A percentile compares a stretch with the other conserved stretches of the same genome.
These are phyloP conservation scores for Genyomyrus donnyi DNA, from an alignment of 2,113 vertebrate species.

Conservation along the genomic window DNA sequence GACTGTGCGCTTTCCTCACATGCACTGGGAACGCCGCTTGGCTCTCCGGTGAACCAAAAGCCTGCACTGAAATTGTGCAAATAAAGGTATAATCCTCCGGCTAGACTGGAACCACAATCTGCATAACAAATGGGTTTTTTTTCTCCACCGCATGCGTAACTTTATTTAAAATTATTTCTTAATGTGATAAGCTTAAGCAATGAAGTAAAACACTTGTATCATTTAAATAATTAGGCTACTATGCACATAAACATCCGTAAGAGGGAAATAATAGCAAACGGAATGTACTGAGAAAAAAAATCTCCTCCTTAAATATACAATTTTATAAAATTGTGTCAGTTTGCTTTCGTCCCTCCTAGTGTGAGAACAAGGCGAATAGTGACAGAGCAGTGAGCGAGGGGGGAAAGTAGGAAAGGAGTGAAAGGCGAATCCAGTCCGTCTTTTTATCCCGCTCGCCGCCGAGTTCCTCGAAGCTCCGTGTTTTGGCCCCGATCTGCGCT, in stretches of 20 bases:
- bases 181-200: not conserved
- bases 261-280: not conserved
- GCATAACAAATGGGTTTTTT: not conserved
- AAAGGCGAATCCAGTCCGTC: slow-evolving; percentile 43
- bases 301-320: slow-evolving; percentile 1
- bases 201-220: not conserved
- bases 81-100: not conserved
- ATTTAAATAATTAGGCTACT: not conserved
- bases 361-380: slow-evolving; percentile 4
- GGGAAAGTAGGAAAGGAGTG: slow-evolving; percentile 18
- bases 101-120: not conserved
- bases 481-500: slow-evolving; percentile 49
- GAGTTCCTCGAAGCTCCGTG: slow-evolving; percentile 48
- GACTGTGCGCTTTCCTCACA: not conserved
- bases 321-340: slow-evolving; percentile 4
- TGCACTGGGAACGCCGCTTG: not conserved
- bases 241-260: not conserved
- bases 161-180: not conserved
- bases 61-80: not conserved
- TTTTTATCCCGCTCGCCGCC: slow-evolving; percentile 36
- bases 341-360: slow-evolving; percentile 18
- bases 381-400: not conserved
- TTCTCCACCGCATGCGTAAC: not conserved
- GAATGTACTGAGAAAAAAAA: not conserved
- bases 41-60: not conserved